Evolutionary conservation across 2,888 invertebrate genomes (phyloP), one percentile per base, ranked within the genome.

Genomic region (Carabus problematicus): DNA sequence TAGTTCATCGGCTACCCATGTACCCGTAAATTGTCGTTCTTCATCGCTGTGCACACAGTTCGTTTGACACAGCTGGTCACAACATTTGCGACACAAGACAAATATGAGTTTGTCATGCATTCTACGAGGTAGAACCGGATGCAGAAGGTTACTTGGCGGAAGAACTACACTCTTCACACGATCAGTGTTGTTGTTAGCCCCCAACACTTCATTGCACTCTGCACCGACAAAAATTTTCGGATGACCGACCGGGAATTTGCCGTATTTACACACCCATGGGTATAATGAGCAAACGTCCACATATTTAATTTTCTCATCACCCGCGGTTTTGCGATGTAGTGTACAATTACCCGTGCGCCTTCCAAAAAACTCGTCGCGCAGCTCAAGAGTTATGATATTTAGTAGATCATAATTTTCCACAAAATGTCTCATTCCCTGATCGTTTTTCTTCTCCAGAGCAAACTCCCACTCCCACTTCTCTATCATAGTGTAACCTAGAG

Each of bases 71-170:
- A 75, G 42, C 16, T 60, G 71, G 40, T 79, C 75, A 43, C 73
- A 76, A 71, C 80, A 80, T 0, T 71, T 73, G 8, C 75, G 71
- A 74, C 80, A 81, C 2, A 82, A 70, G 0, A 75, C 71, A 73
- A 80, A 81, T 71, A 78, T 74, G n/a, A 80, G 12, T 19, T 60
- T 62, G 2, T 19, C 55, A 63, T 63, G 40, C 7, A 41, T 7
- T 54, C 40, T 52, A 14, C 52, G 12, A 1, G 63, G 63, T 18
- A 63, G 16, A 16, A 66, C 66, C 9, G 56, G 56, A 14, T 66
- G 58, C 40, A 59, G 58, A 41, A 47, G 16, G 39, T 18, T n/a
- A 9, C 18, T 39, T 12, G 45, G 58, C 16, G 29, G 45, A 47
- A 47, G 40, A 19, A 58, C 16, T 3, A 12, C 19, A 8, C 59